These are phyloP conservation scores for Columbina picui DNA, from an alignment of 2,113 vertebrate species.

Conservation along the genomic window DNA sequence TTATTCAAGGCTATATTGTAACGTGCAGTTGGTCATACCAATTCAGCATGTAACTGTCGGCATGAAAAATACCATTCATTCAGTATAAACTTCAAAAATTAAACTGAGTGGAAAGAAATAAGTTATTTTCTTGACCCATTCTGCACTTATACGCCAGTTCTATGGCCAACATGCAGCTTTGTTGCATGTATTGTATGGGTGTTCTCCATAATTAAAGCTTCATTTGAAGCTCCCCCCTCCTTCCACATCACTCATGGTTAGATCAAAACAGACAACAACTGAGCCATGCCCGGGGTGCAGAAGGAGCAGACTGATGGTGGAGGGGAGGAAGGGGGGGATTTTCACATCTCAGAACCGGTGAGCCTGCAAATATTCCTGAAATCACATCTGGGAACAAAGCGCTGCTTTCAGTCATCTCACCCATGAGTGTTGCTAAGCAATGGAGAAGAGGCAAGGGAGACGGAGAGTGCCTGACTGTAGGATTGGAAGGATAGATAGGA, in stretches of 20 bases:
- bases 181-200: background rate
- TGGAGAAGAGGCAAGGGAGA: slow-evolving; percentile 1
- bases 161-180: background rate
- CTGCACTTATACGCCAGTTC: background rate
- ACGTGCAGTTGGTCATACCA: background rate
- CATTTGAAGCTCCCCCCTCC: background rate
- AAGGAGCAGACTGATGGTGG: background rate
- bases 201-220: slow-evolving; percentile 37
- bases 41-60: background rate
- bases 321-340: background rate
- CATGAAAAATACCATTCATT: background rate
- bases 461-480: slow-evolving; percentile 33
- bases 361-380: slow-evolving; percentile 48
- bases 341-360: slow-evolving; percentile 15
- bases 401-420: slow-evolving; percentile 54
- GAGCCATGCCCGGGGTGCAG: slow-evolving; percentile 8
- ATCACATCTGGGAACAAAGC: slow-evolving; percentile 59
- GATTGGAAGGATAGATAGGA: background rate
- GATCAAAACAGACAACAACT: slow-evolving; percentile 43
- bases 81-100: background rate
- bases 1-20: background rate
- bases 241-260: slow-evolving; percentile 41
- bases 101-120: background rate
- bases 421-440: slow-evolving; percentile 76
- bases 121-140: background rate